These are phyloP conservation scores for Cariama cristata DNA, from an alignment of 2,113 vertebrate species.

Conservation along the genomic window DNA sequence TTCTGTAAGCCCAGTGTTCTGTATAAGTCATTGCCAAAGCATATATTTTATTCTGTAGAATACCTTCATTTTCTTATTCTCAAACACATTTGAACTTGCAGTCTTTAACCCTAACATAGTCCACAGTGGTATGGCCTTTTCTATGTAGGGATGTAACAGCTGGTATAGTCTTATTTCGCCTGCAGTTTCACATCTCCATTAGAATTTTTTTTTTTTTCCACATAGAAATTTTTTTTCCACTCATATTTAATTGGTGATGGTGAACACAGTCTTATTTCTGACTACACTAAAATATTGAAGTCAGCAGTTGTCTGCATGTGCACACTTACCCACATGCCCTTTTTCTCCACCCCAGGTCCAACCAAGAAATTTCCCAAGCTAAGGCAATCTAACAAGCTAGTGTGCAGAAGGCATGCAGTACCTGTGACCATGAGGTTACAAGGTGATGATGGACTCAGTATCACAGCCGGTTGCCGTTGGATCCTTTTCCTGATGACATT, in stretches of 20 bases:
- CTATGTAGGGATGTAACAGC: neutral
- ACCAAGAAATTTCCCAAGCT: neutral
- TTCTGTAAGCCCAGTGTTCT: constrained; percentile 77
- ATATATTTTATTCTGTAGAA: constrained; percentile 75
- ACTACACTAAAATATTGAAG: neutral
- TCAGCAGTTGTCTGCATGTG: neutral
- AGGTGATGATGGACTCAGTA: neutral
- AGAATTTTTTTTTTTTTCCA: neutral
- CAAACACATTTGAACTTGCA: constrained; percentile 56
- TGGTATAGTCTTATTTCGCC: neutral
- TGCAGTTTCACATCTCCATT: neutral
- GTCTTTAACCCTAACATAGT: constrained; percentile 59
- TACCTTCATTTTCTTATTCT: constrained; percentile 32
- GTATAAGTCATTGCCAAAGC: constrained; percentile 74
- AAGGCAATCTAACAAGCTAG: neutral
- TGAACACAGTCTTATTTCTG: neutral
- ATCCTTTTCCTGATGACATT: neutral
- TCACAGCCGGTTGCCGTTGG: neutral
- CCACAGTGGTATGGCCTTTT: neutral
- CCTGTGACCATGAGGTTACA: neutral
- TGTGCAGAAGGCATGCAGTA: neutral
- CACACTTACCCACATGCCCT: neutral
- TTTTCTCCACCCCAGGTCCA: neutral
- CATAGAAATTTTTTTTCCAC: neutral
- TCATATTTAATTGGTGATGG: neutral